Evolutionary conservation across 2,797 vertebrate species (phyloP).

Genomic region (Onychomys leucogaster): DNA sequence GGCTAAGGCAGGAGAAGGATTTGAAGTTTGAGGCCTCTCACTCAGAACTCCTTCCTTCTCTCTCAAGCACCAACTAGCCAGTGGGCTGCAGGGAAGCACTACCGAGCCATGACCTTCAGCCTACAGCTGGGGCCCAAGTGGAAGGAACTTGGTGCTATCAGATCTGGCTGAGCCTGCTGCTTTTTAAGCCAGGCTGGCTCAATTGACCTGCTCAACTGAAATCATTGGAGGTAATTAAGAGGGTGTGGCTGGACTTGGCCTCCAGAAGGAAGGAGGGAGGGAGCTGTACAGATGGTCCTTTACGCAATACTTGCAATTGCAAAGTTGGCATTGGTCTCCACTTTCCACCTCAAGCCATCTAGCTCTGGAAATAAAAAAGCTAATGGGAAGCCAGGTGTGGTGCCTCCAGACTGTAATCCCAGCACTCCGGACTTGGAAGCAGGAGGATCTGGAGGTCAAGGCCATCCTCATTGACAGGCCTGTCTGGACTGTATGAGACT

Average conservation of each 20-base stretch:
- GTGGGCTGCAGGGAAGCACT: not conserved
- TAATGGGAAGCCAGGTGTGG: not conserved
- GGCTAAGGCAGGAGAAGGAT: no score
- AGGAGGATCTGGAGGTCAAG: not conserved
- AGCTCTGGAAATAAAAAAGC: constrained; percentile 29
- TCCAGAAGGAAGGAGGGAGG: not conserved
- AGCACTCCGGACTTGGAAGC: not conserved
- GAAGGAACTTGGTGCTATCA: not conserved
- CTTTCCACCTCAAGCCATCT: not conserved
- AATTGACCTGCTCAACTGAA: not conserved
- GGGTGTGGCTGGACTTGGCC: constrained; percentile 15
- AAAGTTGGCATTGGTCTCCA: not conserved
- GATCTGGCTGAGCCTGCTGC: constrained; percentile 48
- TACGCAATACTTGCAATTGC: not conserved
- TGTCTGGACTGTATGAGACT: not conserved
- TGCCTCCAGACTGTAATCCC: not conserved
- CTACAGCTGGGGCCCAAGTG: not conserved
- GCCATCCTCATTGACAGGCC: not conserved
- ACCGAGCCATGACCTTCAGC: not conserved
- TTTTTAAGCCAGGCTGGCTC: constrained; percentile 38
- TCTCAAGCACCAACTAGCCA: not conserved
- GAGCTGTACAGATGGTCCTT: not conserved
- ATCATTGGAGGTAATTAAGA: not conserved
- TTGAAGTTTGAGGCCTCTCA: not conserved
- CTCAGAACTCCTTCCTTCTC: not conserved